Conservation (phyloP, 1,140 invertebrate species). For the Drosophila burlai region DNA sequence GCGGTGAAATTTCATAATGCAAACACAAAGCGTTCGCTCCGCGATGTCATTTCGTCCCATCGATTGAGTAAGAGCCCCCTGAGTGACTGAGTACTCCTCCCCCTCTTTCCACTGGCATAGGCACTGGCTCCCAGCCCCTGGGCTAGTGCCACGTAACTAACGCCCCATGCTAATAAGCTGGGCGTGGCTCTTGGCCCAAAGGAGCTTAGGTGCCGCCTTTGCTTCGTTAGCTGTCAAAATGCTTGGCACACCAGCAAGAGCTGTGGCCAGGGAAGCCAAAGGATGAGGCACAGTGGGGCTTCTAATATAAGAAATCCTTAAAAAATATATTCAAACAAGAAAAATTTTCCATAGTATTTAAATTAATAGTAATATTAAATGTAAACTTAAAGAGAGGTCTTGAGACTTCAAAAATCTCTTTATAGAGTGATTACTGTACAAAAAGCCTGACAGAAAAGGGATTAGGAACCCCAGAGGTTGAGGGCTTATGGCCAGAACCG, state of each 20-base stretch:
- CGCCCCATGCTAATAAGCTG: slow-evolving; percentile 55
- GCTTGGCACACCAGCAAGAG: slow-evolving; percentile 21
- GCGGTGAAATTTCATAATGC: slow-evolving; percentile 30
- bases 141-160: slow-evolving; percentile 34
- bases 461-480: neutral
- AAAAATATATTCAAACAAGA: neutral
- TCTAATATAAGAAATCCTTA: neutral
- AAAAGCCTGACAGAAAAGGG: neutral
- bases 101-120: neutral
- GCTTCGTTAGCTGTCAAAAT: slow-evolving; percentile 59
- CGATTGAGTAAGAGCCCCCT: slow-evolving; percentile 42
- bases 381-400: neutral
- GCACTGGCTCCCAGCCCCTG: neutral
- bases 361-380: neutral
- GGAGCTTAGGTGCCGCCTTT: slow-evolving; percentile 23
- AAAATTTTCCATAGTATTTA: too few species aligned
- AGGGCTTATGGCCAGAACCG: slow-evolving; percentile 1
- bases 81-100: neutral
- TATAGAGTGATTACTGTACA: neutral
- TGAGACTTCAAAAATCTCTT: too few species aligned
- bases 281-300: slow-evolving; percentile 1
- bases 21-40: slow-evolving; percentile 10
- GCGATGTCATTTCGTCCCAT: slow-evolving; percentile 21
- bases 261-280: neutral
- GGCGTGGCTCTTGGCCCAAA: slow-evolving; percentile 44